Evolutionary conservation across 2,888 invertebrate species (phyloP), one percentile per base, ranked within the genome.

Genomic region (Leistus spinibarbis): DNA sequence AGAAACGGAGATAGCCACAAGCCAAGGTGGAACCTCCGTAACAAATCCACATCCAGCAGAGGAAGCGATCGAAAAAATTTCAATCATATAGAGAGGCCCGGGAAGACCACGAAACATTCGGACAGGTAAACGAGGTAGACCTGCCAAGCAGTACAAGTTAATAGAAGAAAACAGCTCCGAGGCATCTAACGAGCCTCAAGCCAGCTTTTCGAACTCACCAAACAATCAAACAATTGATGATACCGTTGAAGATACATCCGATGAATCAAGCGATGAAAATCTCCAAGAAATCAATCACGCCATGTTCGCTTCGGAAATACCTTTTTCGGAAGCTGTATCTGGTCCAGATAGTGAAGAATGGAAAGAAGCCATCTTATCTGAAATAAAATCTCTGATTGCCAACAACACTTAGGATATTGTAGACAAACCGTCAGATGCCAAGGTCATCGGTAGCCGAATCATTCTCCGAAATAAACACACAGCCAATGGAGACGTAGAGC

Each of bases 291-390:
- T 13, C 4, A 56, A 56, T 19, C 4, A 9, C 23, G 76, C 63
- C 9, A 27, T 27, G 27, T 9, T 27, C 27, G 27, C 27, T 27
- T 40, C 13, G 13, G 76, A 76, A 56, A 54, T 76, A 63, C 68
- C 74, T n/a, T 53, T 74, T 24, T 17, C 22, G 66, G 54, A 67
- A 19, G 76, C 76, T 23, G 54, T 73, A 19, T 56, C 73, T 3
- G 76, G 68, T n/a, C 75, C 77, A 17, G 65, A 78, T 2, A 24
- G 19, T 10, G 19, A 69, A 56, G 75, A 78, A 57, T 78, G 77
- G 77, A 40, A 62, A n/a, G 66, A 78, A 13, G 73, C 60, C 13
- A 71, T 71, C n/a, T 23, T 56, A 24, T 69, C 23, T 5, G 69
- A 69, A 57, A 19, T 71, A n/a, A 64, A 17, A 40, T 66, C 54